These are phyloP conservation scores for Carettochelys insculpta DNA, from an alignment of 2,113 vertebrate genomes.

Conservation along the genomic window DNA sequence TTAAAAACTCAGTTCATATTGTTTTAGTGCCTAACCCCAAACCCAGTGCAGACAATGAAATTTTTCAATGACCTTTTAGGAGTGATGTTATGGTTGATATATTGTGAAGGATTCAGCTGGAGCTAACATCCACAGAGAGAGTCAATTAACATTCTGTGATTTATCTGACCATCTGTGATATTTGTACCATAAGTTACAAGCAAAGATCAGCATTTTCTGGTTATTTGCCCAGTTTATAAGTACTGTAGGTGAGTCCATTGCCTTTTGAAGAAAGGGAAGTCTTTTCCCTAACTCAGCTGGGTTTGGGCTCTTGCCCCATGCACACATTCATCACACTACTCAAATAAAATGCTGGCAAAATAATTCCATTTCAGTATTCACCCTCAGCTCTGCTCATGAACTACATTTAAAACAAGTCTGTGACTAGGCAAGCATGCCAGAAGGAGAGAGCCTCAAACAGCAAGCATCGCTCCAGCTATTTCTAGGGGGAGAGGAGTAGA, in stretches of 20 bases:
- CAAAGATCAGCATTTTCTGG: not conserved
- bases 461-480: not conserved
- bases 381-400: not conserved
- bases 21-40: accelerated
- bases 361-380: not conserved
- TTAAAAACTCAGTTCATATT: not conserved
- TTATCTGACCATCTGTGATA: not conserved
- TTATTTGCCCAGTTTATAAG: not conserved
- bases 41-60: not conserved
- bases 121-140: not conserved
- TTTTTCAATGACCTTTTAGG: not conserved
- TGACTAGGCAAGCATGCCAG: not conserved
- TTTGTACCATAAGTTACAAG: not conserved
- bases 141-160: not conserved
- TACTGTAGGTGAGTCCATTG: not conserved
- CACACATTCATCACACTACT: not conserved
- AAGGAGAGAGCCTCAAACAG: not conserved
- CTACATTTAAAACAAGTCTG: not conserved
- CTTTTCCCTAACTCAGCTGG: not conserved
- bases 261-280: not conserved
- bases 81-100: not conserved
- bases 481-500: not conserved
- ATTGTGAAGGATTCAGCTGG: not conserved
- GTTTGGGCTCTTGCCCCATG: not conserved
- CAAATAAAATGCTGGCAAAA: not conserved